Conservation (phyloP, 2,888 invertebrate genomes). For the Megastigmus dorsalis region DNA sequence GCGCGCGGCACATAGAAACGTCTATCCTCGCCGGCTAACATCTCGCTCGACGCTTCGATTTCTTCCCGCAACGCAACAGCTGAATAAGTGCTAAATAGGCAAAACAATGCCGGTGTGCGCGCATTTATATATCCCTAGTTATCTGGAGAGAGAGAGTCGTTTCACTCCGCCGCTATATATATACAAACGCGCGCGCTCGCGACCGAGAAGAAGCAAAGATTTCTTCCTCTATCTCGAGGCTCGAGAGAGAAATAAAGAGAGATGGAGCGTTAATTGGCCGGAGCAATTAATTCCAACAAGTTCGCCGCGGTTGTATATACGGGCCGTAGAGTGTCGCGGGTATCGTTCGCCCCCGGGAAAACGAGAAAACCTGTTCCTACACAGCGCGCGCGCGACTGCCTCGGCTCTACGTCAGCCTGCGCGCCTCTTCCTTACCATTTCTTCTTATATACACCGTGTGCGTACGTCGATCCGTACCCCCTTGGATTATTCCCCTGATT, state of each 20-base stretch:
- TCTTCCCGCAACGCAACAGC: no score
- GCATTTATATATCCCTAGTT: conserved; percentile 40
- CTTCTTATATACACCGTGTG: not conserved
- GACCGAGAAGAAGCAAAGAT: not conserved
- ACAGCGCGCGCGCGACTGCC: not conserved
- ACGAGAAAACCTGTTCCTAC: conserved; percentile 49
- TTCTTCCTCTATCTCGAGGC: not conserved
- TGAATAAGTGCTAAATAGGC: conserved; percentile 42
- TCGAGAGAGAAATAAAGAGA: conserved; percentile 4
- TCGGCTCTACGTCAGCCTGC: not conserved
- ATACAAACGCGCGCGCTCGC: no score
- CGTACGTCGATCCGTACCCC: no score
- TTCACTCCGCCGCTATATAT: no score
- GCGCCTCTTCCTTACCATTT: conserved; percentile 10
- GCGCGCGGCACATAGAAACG: no score
- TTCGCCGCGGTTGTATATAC: conserved; percentile 62
- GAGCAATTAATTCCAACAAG: conserved; percentile 74
- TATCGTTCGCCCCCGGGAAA: conserved; percentile 45
- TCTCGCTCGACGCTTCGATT: no score
- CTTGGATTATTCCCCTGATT: conserved; percentile 6
- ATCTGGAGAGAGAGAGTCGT: conserved; percentile 12
- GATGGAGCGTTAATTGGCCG: conserved; percentile 71
- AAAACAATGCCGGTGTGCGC: conserved; percentile 46
- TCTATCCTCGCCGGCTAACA: no score
- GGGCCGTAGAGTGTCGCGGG: conserved; percentile 32